phyloP scores from a whole-genome alignment of 2,113 vertebrate species.

The Nematolebias whitei region DNA sequence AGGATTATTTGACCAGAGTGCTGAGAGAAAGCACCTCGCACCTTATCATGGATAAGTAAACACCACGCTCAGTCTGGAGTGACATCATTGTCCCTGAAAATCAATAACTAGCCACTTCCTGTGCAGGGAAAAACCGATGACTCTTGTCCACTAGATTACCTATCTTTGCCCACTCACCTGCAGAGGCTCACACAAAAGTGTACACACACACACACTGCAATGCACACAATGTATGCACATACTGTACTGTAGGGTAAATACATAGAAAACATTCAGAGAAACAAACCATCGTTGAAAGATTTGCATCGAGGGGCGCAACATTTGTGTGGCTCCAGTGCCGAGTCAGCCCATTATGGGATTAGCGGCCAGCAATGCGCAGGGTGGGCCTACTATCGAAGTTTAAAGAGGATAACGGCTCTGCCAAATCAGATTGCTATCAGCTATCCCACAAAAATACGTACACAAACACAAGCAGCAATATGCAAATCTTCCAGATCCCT shows the following conservation, averaged over 20 bases:
- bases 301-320: slow-evolving; percentile 43
- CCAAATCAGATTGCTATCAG: slow-evolving; percentile 68
- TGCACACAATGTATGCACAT: slow-evolving; percentile 25
- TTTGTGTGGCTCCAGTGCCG: slow-evolving; percentile 59
- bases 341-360: slow-evolving; percentile 75
- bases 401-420: slow-evolving; percentile 63
- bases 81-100: slow-evolving; percentile 77
- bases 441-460: slow-evolving; percentile 49
- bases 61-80: slow-evolving; percentile 65
- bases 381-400: slow-evolving; percentile 55
- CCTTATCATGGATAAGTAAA: slow-evolving; percentile 78
- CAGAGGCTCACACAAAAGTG: slow-evolving; percentile 40
- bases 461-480: slow-evolving; percentile 26
- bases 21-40: slow-evolving; percentile 53
- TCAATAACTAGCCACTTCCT: slow-evolving; percentile 79
- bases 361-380: slow-evolving; percentile 46
- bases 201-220: slow-evolving; percentile 20
- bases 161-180: slow-evolving; percentile 72
- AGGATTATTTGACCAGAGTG: slow-evolving; percentile 70
- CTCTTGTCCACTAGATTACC: slow-evolving; percentile 75
- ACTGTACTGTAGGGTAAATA: slow-evolving; percentile 35
- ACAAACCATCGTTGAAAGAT: slow-evolving; percentile 52
- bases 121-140: slow-evolving; percentile 69
- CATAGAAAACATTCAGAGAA: slow-evolving; percentile 46
- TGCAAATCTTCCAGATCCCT: slow-evolving; percentile 39